Percentiles rank a stretch among this genome's conserved stretches.
These are phyloP conservation scores for Pimephales promelas DNA, from an alignment of 2,113 vertebrate genomes.

Conservation along the genomic window DNA sequence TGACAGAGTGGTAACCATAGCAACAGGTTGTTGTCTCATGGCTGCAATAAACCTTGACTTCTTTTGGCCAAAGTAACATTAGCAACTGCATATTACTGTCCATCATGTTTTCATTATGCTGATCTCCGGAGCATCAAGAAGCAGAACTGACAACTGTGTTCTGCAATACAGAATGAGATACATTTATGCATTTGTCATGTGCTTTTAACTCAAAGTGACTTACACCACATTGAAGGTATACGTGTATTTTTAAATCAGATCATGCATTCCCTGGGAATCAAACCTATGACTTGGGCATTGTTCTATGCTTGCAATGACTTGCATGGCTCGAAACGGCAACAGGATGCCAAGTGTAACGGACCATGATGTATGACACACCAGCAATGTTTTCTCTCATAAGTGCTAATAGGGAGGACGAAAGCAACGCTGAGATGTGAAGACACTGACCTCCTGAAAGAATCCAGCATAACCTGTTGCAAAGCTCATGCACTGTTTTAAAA, in stretches of 20 bases:
- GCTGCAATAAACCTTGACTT: neutral
- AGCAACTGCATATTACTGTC: neutral
- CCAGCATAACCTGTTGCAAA: neutral
- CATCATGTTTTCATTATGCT: neutral
- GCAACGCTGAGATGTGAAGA: slow-evolving; percentile 30
- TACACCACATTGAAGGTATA: neutral
- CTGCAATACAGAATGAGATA: neutral
- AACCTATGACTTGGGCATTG: too few relatives aligned
- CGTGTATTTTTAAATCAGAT: neutral
- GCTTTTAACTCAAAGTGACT: neutral
- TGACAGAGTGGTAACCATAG: neutral
- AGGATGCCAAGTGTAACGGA: slow-evolving; percentile 21
- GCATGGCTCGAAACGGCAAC: slow-evolving; percentile 4
- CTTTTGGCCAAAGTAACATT: neutral
- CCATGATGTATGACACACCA: slow-evolving; percentile 35
- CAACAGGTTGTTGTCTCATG: neutral
- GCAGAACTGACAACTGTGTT: neutral
- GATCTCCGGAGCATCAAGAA: neutral
- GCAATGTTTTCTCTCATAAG: slow-evolving; percentile 39
- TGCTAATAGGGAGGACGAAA: slow-evolving; percentile 48
- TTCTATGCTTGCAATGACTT: neutral
- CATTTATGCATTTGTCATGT: neutral
- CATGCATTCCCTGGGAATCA: too few relatives aligned
- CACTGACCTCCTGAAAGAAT: neutral
- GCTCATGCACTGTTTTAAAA: too few relatives aligned